phyloP scores from a whole-genome alignment of 1,140 invertebrate species.

The Drosophila sproati region DNA sequence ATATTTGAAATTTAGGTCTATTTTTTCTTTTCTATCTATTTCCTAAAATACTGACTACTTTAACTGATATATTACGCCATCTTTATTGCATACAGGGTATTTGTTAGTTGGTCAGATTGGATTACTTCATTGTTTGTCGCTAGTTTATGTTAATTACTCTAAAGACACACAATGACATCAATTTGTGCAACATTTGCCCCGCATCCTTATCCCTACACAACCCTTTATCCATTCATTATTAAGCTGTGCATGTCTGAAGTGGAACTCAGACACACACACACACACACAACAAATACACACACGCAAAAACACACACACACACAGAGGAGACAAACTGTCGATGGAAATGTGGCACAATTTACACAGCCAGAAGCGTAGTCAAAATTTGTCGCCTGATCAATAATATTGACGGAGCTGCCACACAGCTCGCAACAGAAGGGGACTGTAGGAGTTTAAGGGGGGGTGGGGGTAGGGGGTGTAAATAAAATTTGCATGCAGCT shows the following conservation, averaged over 20 bases:
- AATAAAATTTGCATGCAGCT: conserved; percentile 65
- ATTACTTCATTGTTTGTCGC: neutral
- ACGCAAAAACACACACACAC: conserved; percentile 15
- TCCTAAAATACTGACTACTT: too few relatives aligned
- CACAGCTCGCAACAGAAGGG: too few relatives aligned
- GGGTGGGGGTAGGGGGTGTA: conserved; percentile 9
- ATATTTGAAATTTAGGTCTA: too few relatives aligned
- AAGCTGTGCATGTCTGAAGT: conserved; percentile 20
- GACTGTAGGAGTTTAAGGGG: too few relatives aligned
- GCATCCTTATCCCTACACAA: neutral
- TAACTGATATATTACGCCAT: too few relatives aligned
- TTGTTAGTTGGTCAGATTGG: neutral
- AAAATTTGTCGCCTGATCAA: conserved; percentile 77
- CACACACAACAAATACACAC: neutral
- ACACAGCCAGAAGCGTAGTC: conserved; percentile 32
- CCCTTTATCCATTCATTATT: conserved; percentile 21
- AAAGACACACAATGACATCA: conserved; percentile 34
- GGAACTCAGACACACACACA: conserved; percentile 9
- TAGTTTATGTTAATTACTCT: conserved; percentile 57
- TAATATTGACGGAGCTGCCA: conserved; percentile 66
- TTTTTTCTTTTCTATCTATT: too few relatives aligned
- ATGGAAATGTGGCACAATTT: conserved; percentile 72
- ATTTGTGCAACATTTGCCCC: conserved; percentile 9
- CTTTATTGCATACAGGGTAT: neutral
- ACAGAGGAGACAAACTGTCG: conserved; percentile 12